A percentile compares a stretch with the other conserved stretches of the same genome.
These are phyloP conservation scores for Parapristionchus giblindavisi DNA, from an alignment of 2,888 invertebrate genomes.

Conservation along the genomic window DNA sequence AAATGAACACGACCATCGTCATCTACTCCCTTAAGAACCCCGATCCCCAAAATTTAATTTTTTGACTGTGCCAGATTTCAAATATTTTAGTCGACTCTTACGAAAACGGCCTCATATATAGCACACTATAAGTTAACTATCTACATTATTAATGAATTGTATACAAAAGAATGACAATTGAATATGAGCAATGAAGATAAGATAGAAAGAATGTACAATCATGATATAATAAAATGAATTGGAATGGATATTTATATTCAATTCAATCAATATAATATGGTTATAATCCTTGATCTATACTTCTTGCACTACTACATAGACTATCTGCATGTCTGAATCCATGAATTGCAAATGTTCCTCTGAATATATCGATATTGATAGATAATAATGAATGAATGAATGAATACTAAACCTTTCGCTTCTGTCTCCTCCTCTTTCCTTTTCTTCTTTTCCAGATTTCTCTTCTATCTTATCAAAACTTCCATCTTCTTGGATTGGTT, in stretches of 20 bases:
- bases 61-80: no score
- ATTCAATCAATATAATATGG: conserved; percentile 38
- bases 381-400: no score
- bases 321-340: conserved; percentile 58
- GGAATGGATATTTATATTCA: not conserved
- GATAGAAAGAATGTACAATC: not conserved
- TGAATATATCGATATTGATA: no score
- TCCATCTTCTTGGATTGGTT: conserved; percentile 30
- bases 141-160: no score
- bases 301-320: conserved; percentile 48
- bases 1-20: no score
- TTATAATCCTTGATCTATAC: conserved; percentile 15
- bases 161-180: no score
- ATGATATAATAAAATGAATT: not conserved
- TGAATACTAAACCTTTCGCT: no score
- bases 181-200: conserved; percentile 1
- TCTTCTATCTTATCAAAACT: conserved; percentile 4
- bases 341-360: conserved; percentile 37
- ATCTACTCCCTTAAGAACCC: no score
- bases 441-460: not conserved
- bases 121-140: no score
- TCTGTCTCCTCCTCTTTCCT: conserved; percentile 21
- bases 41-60: no score
- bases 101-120: no score
- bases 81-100: no score